Evolutionary conservation across 2,113 vertebrate species (phyloP), one percentile per base, ranked within the genome.

Genomic region (Sebastes schlegelii): DNA sequence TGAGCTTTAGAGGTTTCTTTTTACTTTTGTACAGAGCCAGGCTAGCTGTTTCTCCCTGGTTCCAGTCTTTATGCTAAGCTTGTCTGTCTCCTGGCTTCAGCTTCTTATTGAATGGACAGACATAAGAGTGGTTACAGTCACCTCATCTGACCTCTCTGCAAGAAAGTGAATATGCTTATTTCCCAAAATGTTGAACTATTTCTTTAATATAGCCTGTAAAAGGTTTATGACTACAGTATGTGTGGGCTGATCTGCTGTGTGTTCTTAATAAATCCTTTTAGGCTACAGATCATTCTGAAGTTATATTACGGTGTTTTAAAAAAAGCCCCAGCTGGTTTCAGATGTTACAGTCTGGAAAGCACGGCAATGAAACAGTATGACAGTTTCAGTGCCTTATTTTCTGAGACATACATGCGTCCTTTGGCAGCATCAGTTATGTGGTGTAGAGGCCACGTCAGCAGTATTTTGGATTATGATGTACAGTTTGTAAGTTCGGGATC

Each of bases 401-500:
- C 26, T 52, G 0, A 43, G 1, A 45, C 6, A n/a, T 6, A 21
- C 72, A 21, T 75, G 45, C 8, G 26, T 48, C 21, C 21, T 73
- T 46, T 17, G 14, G n/a, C n/a, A 46, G n/a, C 4, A 62, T 57
- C 14, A 3, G 6, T 48, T 21, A 67, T 10, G 23, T 49, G 23
- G 17, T 57, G 42, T 16, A 23, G 43, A 51, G 14, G 12, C 23
- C 10, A 48, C 42, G 19, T 66, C 5, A 14, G 12, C 17, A 64
- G 2, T 7, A 11, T 49, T 12, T 5, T 6, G 8, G 14, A 12
- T 66, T 66, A 46, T 19, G 40, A 19, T 63, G 8, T 11, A 5
- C 62, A 64, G 40, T n/a, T 57, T 16, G n/a, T 17, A 21, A 16
- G n/a, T 76, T 76, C 61, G 26, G 6, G 40, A 77, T 57, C 43